Evolutionary conservation across 2,888 invertebrate genomes (phyloP), one percentile per base, ranked within the genome.

Genomic region (Sepioteuthis lessoniana): DNA sequence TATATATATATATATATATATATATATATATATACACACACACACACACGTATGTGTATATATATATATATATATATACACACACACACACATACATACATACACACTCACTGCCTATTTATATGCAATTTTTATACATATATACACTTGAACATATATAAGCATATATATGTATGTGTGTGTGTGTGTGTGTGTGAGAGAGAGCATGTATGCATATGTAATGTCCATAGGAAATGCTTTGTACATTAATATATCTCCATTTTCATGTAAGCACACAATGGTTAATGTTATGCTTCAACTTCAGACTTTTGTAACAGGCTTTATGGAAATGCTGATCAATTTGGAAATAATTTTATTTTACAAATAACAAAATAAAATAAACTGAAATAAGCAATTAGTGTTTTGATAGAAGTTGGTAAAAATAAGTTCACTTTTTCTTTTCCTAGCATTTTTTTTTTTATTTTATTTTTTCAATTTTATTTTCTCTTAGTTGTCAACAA

Each of bases 221-320:
- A 76, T 76, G 76, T 76, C 76, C n/a, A 35, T 76, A n/a, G 76
- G n/a, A 35, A 76, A 76, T 76, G 76, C 76, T 76, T 76, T 76
- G 76, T 76, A 76, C n/a, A 76, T 35, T 76, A 35, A 76, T 76
- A 76, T 76, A 35, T 35, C 76, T 35, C 35, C 76, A 76, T 76
- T 76, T 76, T 16, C 76, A 76, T n/a, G 31, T 60, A 76, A 76
- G 76, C n/a, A 76, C 76, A 76, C 76, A 76, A 1, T 76, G 76
- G 76, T 35, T 76, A n/a, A n/a, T n/a, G n/a, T n/a, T 76, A 76
- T n/a, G 76, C 76, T 76, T 76, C n/a, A 76, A n/a, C n/a, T 76
- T 76, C 76, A 76, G 76, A 76, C 76, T n/a, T n/a, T 16, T 76
- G 76, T 76, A n/a, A 76, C 76, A 76, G n/a, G 76, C 76, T 76